Evolutionary conservation across 2,888 invertebrate species (phyloP).

Genomic region (Aelia acuminata): DNA sequence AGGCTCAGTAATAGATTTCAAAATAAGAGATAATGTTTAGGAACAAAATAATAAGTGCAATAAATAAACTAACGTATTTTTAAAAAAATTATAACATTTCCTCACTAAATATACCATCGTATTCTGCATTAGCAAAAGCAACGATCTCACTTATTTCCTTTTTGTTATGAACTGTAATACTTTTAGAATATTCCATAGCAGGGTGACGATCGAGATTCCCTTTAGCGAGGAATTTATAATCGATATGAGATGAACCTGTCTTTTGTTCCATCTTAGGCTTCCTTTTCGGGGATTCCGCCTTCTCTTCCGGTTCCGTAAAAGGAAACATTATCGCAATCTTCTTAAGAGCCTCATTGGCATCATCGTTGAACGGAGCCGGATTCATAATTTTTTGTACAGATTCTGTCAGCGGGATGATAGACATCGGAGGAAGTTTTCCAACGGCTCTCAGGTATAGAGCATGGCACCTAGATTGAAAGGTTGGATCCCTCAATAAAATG

Average conservation of each 20-base stretch:
- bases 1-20: no score
- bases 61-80: not conserved
- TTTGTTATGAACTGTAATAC: not conserved
- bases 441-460: conserved; percentile 42
- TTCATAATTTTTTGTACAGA: conserved; percentile 42
- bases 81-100: not conserved
- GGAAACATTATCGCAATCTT: conserved; percentile 50
- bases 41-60: not conserved
- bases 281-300: not conserved
- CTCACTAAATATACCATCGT: conserved; percentile 8
- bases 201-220: not conserved
- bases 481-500: conserved; percentile 51
- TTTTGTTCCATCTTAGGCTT: not conserved
- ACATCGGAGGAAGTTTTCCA: conserved; percentile 40
- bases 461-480: conserved; percentile 58
- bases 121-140: not conserved
- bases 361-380: conserved; percentile 8
- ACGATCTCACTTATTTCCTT: not conserved
- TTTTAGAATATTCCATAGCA: not conserved
- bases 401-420: conserved; percentile 13
- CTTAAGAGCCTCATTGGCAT: conserved; percentile 12
- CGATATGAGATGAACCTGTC: not conserved
- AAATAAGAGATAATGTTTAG: not conserved
- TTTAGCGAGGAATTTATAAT: not conserved
- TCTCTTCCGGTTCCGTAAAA: not conserved